Evolutionary conservation across 2,113 vertebrate species (phyloP).

Genomic region (Tor tambroides): DNA sequence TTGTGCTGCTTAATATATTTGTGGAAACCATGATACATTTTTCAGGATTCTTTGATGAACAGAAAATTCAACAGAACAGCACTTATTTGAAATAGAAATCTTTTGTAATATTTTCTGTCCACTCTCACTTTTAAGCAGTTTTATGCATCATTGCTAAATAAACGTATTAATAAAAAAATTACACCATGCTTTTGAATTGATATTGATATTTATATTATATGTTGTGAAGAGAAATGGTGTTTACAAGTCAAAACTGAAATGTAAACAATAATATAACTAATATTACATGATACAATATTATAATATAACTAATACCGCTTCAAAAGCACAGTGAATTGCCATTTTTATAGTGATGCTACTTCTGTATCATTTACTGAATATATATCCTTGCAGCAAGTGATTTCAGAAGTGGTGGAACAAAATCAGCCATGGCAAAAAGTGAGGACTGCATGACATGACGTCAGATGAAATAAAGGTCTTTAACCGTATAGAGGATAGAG

Average conservation of each 20-base stretch:
- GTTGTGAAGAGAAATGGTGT: no score
- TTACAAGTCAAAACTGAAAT: not conserved
- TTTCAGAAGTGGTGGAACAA: not conserved
- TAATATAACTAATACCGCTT: not conserved
- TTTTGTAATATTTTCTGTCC: no score
- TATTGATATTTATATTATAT: no score
- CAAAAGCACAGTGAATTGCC: not conserved
- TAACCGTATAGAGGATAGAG: not conserved
- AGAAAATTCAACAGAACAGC: no score
- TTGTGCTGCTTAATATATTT: not conserved
- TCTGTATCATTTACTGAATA: not conserved
- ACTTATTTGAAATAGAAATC: no score
- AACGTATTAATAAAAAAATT: no score
- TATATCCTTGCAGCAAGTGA: not conserved
- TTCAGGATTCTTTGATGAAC: no score
- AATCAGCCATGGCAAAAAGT: no score
- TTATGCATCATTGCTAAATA: no score
- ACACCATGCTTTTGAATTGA: not conserved
- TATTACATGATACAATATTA: no score
- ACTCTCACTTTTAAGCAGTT: no score
- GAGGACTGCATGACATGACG: not conserved
- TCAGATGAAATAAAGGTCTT: not conserved
- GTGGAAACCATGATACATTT: no score
- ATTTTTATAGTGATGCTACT: not conserved
- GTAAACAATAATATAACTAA: not conserved